Base-by-base conservation (phyloP, 2,797 vertebrate species). In the Rhinatrema bivittatum region DNA sequence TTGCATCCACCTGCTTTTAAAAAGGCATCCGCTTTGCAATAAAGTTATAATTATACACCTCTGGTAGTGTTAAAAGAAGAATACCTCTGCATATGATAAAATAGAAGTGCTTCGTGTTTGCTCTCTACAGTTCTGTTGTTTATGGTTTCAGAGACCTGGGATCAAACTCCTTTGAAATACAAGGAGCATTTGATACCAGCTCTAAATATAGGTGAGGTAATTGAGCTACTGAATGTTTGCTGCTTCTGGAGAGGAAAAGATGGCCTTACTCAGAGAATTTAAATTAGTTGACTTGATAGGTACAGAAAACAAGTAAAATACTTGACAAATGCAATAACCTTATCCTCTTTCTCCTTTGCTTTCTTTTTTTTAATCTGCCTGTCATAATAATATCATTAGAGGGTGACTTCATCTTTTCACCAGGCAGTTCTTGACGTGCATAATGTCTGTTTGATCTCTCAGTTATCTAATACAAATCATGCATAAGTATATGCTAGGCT, bases 11-110 rank as follows among this genome's bases (percentile, higher is more conserved):
- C 75, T 81, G 76, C 64, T 68, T 65, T 76, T 68, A 68, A 74
- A 78, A 79, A 83, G 78, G 73, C 67, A 79, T 77, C 72, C 76
- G 73, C 62, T 58, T 55, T 51, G 66, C 66, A 79, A 74, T 69
- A 76, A 78, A 80, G 79, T 84, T 86, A 86, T 81, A 87, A 88
- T 87, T 89, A 87, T 81, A 79, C 64, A 69, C 71, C 70, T 57
- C 54, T 68, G 50, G 56, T 81, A n/a, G 78, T 48, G 81, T 72
- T 80, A 68, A 72, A 72, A 76, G 62, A 74, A 68, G 62, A 74
- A 68, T 75, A 76, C 85, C 78, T 76, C 72, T 62, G 71, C 57
- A 46, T 72, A 69, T 50, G 68, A 71, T 69, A 50, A 54, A 68
- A 71, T 69, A 50, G 54, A 68, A 56, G 64, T 60, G 79, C 76